Conservation (phyloP, 2,888 invertebrate genomes). For the Platycnemis pennipes region DNA sequence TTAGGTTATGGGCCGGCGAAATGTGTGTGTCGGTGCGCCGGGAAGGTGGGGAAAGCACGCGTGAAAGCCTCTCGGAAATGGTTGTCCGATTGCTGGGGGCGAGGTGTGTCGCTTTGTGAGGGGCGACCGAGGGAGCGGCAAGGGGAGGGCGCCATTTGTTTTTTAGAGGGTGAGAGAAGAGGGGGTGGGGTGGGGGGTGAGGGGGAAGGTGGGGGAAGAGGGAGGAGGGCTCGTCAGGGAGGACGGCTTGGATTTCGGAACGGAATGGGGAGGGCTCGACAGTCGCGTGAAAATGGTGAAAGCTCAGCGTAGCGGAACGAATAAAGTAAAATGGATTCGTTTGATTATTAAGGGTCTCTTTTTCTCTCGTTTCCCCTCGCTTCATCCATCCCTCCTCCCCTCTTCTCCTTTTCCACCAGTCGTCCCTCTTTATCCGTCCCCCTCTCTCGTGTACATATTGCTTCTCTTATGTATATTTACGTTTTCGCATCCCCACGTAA, state of each 20-base stretch:
- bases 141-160: not conserved
- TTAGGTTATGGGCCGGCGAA: not conserved
- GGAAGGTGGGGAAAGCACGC: not conserved
- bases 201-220: not conserved
- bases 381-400: not conserved
- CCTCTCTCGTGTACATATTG: not conserved
- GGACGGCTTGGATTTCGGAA: not conserved
- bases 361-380: conserved; percentile 1
- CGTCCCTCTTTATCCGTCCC: not conserved
- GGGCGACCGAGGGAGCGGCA: too few relatives aligned
- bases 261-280: not conserved
- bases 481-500: not conserved
- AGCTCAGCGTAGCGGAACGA: conserved; percentile 42
- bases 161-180: not conserved
- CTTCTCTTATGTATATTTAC: too few relatives aligned
- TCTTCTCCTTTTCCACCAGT: not conserved
- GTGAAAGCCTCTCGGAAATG: not conserved
- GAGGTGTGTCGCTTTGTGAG: too few relatives aligned
- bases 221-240: not conserved
- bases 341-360: conserved; percentile 64
- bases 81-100: not conserved
- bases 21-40: not conserved
- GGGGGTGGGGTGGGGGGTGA: not conserved
- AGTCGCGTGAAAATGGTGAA: conserved; percentile 23
- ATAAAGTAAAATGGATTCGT: conserved; percentile 67